phyloP scores from a whole-genome alignment of 2,797 vertebrate genomes.

The Onychomys torridus region DNA sequence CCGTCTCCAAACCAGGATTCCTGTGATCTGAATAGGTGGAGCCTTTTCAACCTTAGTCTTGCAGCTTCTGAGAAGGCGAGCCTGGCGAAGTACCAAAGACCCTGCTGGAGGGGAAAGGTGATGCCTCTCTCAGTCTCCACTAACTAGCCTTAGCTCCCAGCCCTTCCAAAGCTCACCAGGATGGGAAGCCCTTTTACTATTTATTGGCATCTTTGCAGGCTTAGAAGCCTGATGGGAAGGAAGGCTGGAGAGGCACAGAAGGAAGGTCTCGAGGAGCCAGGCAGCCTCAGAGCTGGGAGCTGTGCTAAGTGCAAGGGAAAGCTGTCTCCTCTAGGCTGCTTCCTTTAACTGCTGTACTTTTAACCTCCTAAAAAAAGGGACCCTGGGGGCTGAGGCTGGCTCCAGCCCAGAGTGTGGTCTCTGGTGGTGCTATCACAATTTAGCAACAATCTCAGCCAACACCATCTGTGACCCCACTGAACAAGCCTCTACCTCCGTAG shows the following conservation, averaged over 20 bases:
- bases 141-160: background rate
- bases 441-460: background rate
- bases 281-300: background rate
- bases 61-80: background rate
- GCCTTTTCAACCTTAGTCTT: conserved; percentile 10
- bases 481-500: background rate
- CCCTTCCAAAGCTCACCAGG: background rate
- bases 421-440: background rate
- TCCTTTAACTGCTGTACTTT: conserved; percentile 84
- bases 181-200: background rate
- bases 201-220: background rate
- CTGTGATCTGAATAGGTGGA: conserved; percentile 9
- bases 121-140: background rate
- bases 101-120: background rate
- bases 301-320: background rate
- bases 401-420: conserved; percentile 75
- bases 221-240: background rate
- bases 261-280: background rate
- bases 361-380: conserved; percentile 83
- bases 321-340: conserved; percentile 72
- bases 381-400: conserved; percentile 77
- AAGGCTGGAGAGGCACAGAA: background rate
- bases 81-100: background rate
- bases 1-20: conserved; percentile 76
- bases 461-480: background rate